These are phyloP conservation scores for Zaprionus vittiger DNA, from an alignment of 1,140 invertebrate genomes.

Conservation along the genomic window DNA sequence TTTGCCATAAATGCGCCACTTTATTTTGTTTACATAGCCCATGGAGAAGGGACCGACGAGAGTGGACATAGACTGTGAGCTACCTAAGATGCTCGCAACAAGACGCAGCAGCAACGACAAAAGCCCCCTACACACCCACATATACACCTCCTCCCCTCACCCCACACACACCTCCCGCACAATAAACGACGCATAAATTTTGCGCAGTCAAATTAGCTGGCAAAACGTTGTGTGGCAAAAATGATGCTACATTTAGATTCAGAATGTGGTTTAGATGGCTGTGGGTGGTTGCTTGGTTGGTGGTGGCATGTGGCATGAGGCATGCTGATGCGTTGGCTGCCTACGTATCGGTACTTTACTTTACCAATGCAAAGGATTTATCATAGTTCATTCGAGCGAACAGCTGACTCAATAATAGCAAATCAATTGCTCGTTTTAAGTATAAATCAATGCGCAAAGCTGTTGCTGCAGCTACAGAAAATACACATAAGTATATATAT, in stretches of 20 bases:
- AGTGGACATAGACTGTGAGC: conserved; percentile 12
- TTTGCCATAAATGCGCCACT: conserved; percentile 78
- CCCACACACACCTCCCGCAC: not conserved
- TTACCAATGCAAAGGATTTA: not conserved
- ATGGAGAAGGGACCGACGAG: conserved; percentile 7
- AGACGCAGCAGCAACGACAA: conserved; percentile 15
- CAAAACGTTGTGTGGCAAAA: conserved; percentile 49
- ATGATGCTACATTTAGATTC: conserved; percentile 38
- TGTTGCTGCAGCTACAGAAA: not conserved
- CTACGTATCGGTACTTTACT: conserved; percentile 34
- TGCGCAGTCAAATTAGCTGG: conserved; percentile 71
- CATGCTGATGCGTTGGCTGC: not conserved
- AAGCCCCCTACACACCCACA: not conserved
- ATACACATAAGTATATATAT: not conserved
- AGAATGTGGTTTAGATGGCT: conserved; percentile 21
- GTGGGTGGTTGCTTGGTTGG: conserved; percentile 11
- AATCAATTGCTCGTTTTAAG: not conserved
- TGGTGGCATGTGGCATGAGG: not conserved
- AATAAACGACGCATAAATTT: conserved; percentile 67
- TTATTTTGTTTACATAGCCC: conserved; percentile 74
- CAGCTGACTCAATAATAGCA: not conserved
- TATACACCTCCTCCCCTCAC: not conserved
- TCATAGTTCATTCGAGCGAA: not conserved
- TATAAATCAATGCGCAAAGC: not conserved
- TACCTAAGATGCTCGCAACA: conserved; percentile 24